A percentile compares a stretch with the other conserved stretches of the same genome.
phyloP scores from a whole-genome alignment of 2,888 invertebrate species.

The Morinoia aosen region DNA sequence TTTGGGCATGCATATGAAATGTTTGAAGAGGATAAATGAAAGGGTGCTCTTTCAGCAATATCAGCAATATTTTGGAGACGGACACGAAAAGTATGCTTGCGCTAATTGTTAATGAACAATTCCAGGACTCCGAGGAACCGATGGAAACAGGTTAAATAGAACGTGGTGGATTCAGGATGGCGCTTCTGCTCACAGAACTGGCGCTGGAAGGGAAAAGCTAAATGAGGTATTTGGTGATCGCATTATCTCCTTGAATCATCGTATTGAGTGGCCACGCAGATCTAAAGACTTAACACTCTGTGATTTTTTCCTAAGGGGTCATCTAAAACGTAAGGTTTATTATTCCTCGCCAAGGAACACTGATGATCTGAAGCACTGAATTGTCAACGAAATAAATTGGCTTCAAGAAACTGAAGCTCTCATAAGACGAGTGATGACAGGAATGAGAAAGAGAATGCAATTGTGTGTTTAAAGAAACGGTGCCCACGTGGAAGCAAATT shows the following conservation, averaged over 20 bases:
- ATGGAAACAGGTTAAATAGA: background rate
- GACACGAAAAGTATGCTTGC: too few species aligned
- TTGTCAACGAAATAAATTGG: background rate
- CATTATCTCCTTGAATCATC: constrained; percentile 26
- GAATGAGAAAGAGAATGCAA: too few species aligned
- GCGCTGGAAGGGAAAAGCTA: background rate
- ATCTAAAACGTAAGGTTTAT: background rate
- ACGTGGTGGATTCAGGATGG: background rate
- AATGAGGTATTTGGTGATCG: constrained; percentile 18
- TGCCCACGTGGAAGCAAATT: background rate
- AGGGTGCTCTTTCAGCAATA: too few species aligned
- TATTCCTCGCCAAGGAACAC: background rate
- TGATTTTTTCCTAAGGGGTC: background rate
- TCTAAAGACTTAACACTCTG: background rate
- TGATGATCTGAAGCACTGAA: constrained; percentile 9
- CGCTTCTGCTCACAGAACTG: background rate
- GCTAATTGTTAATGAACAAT: too few species aligned
- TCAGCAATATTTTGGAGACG: too few species aligned
- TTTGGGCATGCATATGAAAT: too few species aligned
- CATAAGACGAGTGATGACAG: background rate
- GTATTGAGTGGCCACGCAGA: constrained; percentile 1
- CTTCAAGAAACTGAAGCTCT: background rate
- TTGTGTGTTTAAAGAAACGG: background rate
- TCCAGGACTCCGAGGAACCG: background rate
- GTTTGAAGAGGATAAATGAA: too few species aligned